Base-by-base conservation (phyloP, 2,797 vertebrate genomes). In the Melopsittacus undulatus region DNA sequence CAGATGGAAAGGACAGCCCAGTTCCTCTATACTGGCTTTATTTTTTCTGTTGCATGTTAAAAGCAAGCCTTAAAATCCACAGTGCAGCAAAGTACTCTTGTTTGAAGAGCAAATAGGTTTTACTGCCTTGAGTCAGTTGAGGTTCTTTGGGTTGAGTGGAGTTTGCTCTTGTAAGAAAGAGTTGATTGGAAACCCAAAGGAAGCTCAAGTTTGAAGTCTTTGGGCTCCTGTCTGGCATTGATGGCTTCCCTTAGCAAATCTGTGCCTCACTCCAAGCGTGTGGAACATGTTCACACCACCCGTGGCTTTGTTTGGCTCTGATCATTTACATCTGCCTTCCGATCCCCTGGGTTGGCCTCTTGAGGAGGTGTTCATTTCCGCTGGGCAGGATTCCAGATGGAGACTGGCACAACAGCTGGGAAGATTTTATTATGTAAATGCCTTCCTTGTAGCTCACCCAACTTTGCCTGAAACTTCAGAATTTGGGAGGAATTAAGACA, bases 241-340 rank as follows among this genome's bases (percentile, higher is more conserved):
- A 8, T 86, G 92, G 61, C 67, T 63, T 89, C 61, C 54, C 45
- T 59, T 6, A 84, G 54, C 64, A 87, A 49, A 64, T 91, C 63
- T 51, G 48, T 77, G 52, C 40, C 46, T 91, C 9, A 0, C 62
- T 94, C 45, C 12, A 29, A 75, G 10, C 15, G 17, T 77, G 64
- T 75, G 85, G 81, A 92, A 61, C 40, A 10, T 36, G 43, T 87
- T 89, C 62, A 27, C 43, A 89, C n/a, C 43, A 72, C 49, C 72
- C 2, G 3, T 86, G 85, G 54, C 59, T 95, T 68, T 34, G 19
- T 87, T 94, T 70, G 36, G 83, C 94, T 89, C 64, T 46, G 57
- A 63, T 95, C 70, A 72, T 92, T 92, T 77, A 62, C 67, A 91
- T 95, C 92, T 96, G 74, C 57, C 63, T 96, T 90, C 57, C 81